A percentile compares a stretch with the other conserved stretches of the same genome.
These are phyloP conservation scores for Poeciliopsis occidentalis DNA, from an alignment of 2,113 vertebrate genomes.

Conservation along the genomic window DNA sequence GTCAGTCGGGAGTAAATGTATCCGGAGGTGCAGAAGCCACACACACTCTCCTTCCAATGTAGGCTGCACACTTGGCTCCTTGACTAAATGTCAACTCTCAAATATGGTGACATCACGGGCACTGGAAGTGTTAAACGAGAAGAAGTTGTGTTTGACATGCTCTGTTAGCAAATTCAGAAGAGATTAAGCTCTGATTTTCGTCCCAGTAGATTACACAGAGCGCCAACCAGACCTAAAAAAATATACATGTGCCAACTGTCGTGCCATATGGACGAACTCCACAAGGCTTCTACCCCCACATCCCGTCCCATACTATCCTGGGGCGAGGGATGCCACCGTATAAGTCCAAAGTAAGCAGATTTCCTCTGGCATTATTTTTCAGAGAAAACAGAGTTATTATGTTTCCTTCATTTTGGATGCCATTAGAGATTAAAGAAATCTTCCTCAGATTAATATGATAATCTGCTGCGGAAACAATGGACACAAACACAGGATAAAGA, in stretches of 20 bases:
- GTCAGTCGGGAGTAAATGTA: constrained; percentile 37
- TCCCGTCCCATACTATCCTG: constrained; percentile 23
- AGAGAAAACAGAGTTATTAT: constrained; percentile 36
- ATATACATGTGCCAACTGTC: constrained; percentile 73
- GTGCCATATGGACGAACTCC: constrained; percentile 76
- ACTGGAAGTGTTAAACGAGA: neutral
- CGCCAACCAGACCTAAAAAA: constrained; percentile 52
- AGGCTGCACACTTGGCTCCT: constrained; percentile 37
- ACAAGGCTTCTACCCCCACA: constrained; percentile 41
- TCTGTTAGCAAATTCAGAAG: constrained; percentile 20
- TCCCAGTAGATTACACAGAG: constrained; percentile 46
- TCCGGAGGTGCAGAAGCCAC: constrained; percentile 26
- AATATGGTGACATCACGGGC: constrained; percentile 28
- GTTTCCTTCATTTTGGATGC: constrained; percentile 47
- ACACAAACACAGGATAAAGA: constrained; percentile 18
- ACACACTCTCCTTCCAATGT: constrained; percentile 20
- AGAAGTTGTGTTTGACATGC: constrained; percentile 21
- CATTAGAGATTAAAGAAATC: constrained; percentile 57
- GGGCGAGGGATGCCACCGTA: constrained; percentile 39
- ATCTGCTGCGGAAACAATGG: constrained; percentile 60
- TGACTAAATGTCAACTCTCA: constrained; percentile 40
- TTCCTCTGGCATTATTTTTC: constrained; percentile 57
- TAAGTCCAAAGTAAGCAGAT: constrained; percentile 72
- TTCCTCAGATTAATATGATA: constrained; percentile 62
- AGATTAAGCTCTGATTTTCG: constrained; percentile 30